A percentile compares a stretch with the other conserved stretches of the same genome.
Conservation (phyloP, 2,113 vertebrate genomes). For the Sylvia atricapilla region DNA sequence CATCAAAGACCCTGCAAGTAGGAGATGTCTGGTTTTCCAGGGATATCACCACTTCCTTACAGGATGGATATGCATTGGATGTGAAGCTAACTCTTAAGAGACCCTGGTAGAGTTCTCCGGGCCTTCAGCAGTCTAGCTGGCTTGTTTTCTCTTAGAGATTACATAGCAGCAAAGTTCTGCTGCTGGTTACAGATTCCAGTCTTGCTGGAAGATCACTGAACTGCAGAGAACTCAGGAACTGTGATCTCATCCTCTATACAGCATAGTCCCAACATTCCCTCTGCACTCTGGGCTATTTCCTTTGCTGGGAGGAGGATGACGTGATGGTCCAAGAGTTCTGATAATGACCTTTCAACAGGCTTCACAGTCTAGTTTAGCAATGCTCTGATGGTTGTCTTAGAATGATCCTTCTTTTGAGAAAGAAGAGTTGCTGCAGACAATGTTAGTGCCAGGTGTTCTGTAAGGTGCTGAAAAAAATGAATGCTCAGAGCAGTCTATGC, state of each 20-base stretch:
- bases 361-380: neutral
- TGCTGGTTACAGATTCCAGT: neutral
- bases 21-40: neutral
- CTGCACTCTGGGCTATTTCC: neutral
- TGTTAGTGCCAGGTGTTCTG: neutral
- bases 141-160: neutral
- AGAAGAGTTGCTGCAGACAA: neutral
- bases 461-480: neutral
- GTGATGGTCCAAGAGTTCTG: neutral
- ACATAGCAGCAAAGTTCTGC: neutral
- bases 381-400: neutral
- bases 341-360: neutral
- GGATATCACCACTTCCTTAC: neutral
- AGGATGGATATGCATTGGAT: neutral
- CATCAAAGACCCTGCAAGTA: neutral
- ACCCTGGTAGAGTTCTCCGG: neutral
- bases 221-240: neutral
- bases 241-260: neutral
- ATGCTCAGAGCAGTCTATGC: neutral
- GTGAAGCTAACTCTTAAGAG: neutral
- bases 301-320: neutral
- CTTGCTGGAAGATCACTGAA: neutral
- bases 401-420: neutral
- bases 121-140: neutral
- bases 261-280: neutral